phyloP scores from a whole-genome alignment of 1,140 invertebrate species.

The Leptinotarsa undecemlineata region DNA sequence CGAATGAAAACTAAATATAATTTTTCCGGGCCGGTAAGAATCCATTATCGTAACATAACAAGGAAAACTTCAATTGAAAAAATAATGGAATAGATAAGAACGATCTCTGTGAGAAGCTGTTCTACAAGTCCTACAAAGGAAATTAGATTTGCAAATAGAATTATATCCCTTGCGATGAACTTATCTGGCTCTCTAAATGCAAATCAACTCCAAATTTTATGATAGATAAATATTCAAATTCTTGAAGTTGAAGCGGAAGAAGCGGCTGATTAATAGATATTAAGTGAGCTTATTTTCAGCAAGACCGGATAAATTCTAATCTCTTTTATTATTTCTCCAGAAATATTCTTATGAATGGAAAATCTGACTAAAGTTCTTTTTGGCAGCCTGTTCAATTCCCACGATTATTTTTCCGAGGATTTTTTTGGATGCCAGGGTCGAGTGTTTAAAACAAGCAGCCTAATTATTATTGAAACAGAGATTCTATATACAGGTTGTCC shows the following conservation, averaged over 20 bases:
- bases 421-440: neutral
- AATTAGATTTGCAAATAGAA: slow-evolving; percentile 34
- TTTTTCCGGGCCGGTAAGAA: neutral
- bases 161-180: slow-evolving; percentile 14
- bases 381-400: neutral
- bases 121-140: slow-evolving; percentile 13
- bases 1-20: neutral
- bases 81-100: slow-evolving; percentile 5
- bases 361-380: neutral
- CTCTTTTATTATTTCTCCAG: neutral
- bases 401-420: neutral
- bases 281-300: neutral
- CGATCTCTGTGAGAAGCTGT: neutral
- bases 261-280: neutral
- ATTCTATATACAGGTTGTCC: too few species aligned
- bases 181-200: slow-evolving; percentile 31
- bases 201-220: slow-evolving; percentile 31
- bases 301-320: neutral
- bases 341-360: neutral
- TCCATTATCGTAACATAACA: neutral
- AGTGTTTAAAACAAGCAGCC: neutral
- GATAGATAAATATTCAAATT: slow-evolving; percentile 17
- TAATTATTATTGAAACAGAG: too few species aligned
- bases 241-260: neutral
- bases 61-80: slow-evolving; percentile 3